These are phyloP conservation scores for Neopelma chrysocephalum DNA, from an alignment of 2,797 vertebrate genomes.

Conservation along the genomic window DNA sequence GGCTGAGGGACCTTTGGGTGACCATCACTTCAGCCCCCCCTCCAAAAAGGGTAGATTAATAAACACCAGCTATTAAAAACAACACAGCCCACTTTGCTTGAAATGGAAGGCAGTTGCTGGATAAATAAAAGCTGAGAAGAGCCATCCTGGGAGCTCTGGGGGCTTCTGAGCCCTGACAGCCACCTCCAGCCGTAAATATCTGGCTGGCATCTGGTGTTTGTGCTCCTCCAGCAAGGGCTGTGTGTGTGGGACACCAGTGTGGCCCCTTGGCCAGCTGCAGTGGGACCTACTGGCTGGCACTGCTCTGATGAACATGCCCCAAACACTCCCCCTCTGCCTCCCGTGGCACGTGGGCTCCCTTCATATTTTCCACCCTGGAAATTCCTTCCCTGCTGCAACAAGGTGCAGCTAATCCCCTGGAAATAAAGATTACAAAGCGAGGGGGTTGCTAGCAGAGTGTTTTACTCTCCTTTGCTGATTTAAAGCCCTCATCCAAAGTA, in stretches of 20 bases:
- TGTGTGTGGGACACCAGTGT: background rate
- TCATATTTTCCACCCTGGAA: background rate
- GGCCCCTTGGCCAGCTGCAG: background rate
- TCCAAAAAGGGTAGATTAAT: background rate
- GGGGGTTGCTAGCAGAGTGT: background rate
- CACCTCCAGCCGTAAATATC: background rate
- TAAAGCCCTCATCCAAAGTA: background rate
- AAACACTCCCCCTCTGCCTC: background rate
- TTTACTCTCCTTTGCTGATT: background rate
- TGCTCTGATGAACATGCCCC: background rate
- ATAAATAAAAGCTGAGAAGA: background rate
- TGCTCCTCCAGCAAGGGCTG: background rate
- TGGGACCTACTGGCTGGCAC: background rate
- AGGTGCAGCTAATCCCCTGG: slow-evolving; percentile 2
- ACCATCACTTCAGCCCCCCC: background rate
- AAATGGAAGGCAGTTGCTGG: background rate
- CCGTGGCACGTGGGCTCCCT: background rate
- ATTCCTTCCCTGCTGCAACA: background rate
- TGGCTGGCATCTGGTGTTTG: fast-evolving
- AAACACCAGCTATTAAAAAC: background rate
- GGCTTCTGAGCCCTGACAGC: background rate
- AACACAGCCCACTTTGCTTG: background rate
- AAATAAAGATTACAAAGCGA: background rate
- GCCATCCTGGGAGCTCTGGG: background rate
- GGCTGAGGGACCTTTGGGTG: background rate